Evolutionary conservation across 2,113 vertebrate species (phyloP).

Genomic region (Aramus guarauna): DNA sequence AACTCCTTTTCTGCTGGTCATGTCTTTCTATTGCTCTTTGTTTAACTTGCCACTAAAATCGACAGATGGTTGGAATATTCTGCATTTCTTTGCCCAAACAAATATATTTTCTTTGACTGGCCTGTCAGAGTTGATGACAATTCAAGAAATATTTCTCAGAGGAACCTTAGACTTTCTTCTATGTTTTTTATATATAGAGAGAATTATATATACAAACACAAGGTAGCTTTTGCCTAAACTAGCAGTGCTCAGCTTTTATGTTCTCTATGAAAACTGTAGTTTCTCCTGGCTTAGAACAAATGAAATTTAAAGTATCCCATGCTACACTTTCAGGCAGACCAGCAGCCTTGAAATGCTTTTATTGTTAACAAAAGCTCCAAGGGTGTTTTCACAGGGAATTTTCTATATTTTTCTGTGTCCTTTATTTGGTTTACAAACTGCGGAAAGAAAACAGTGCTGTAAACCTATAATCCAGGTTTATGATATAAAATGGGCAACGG

Average conservation of each 20-base stretch:
- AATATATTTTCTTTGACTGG: neutral
- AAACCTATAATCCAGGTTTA: slow-evolving; percentile 59
- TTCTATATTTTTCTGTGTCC: slow-evolving; percentile 53
- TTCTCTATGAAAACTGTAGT: slow-evolving; percentile 1
- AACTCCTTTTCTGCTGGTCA: neutral
- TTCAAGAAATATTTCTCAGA: neutral
- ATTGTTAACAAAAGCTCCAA: slow-evolving; percentile 56
- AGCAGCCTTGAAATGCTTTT: slow-evolving; percentile 21
- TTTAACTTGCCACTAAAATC: neutral
- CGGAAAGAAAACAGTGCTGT: slow-evolving; percentile 54
- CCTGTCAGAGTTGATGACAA: neutral
- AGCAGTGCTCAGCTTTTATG: neutral
- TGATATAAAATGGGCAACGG: slow-evolving; percentile 45
- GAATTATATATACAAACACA: neutral
- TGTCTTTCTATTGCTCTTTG: neutral
- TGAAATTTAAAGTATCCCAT: neutral
- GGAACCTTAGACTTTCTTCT: neutral
- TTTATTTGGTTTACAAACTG: slow-evolving; percentile 69
- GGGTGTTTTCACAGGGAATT: slow-evolving; percentile 46
- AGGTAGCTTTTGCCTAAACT: neutral
- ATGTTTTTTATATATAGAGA: neutral
- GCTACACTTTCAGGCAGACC: neutral
- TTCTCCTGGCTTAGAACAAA: slow-evolving; percentile 1
- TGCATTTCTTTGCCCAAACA: neutral
- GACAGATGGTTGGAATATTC: neutral